Base-by-base conservation (phyloP, 2,888 invertebrate species). In the Ischnus inquisitorius region DNA sequence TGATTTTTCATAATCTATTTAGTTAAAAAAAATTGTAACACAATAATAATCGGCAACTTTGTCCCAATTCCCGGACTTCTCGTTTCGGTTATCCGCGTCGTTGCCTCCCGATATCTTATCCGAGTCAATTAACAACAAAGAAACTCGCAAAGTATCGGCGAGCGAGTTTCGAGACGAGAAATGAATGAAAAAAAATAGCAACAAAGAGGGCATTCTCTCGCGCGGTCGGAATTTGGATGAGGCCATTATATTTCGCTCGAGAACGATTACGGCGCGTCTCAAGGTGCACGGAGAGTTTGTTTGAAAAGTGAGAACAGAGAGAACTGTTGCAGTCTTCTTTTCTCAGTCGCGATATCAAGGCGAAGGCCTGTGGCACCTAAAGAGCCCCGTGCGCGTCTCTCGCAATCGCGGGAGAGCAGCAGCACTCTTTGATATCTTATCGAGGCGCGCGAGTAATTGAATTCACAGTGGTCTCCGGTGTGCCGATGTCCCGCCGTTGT, bases 371-470 rank as follows among this genome's bases (percentile, higher is more conserved):
- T 60, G 57, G 60, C 28, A 28, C 60, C 28, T 28, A 60, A n/a
- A 60, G 60, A 60, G 60, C 60, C 60, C 25, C 34, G 34, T 34
- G 25, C 60, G 25, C 14, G 46, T 60, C 60, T 51, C 51, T 54
- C 19, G 60, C 25, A 69, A 68, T 71, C 19, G 48, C 51, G 41
- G 43, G 46, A 43, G 68, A 28, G 60, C 74, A 76, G 57, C 41
- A 67, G 65, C 69, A 69, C 69, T 62, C 79, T 64, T 72, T 79
- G 79, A 79, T 79, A 72, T 79, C 79, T 79, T 79, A 79, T 79
- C 79, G 71, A 43, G 79, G 14, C 78, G 48, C 16, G 64, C 71
- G 79, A 79, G 71, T 79, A 79, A 79, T 79, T 79, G 71, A 79
- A 79, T 79, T 79, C 79, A 79, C 71, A 79, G 79, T 65, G 79